phyloP scores from a whole-genome alignment of 2,888 invertebrate species.

The Andricus curvator region DNA sequence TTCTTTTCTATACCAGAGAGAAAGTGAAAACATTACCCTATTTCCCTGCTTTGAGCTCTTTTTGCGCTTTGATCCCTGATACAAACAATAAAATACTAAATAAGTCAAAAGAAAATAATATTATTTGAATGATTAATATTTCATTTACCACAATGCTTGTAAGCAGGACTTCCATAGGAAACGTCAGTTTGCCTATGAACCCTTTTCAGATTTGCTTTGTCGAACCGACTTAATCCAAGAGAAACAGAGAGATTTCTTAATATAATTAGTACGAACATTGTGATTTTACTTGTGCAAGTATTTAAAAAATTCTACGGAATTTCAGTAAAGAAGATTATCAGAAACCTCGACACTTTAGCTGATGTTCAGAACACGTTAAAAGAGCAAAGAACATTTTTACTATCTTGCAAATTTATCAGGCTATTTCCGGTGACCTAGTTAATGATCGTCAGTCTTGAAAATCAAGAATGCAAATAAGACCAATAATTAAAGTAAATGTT shows the following conservation, averaged over 20 bases:
- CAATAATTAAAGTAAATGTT: too few species aligned
- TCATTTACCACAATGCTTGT: constrained; percentile 59
- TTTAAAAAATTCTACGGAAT: background rate
- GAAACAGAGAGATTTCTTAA: background rate
- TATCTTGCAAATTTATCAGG: background rate
- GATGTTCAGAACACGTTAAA: background rate
- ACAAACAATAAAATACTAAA: too few species aligned
- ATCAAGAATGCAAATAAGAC: background rate
- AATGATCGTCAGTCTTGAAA: background rate
- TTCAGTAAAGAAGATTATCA: background rate
- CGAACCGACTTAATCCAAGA: background rate
- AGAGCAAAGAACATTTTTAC: background rate
- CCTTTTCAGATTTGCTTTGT: background rate
- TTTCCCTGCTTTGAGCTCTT: too few species aligned
- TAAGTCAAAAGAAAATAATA: too few species aligned
- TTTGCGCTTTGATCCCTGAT: too few species aligned
- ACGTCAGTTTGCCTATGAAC: constrained; percentile 51
- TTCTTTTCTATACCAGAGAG: too few species aligned
- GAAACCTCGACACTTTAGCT: background rate
- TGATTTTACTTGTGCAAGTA: background rate
- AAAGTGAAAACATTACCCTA: too few species aligned
- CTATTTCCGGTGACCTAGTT: background rate
- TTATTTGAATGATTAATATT: too few species aligned
- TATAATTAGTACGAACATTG: background rate
- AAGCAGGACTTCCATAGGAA: constrained; percentile 57